Evolutionary conservation across 1,140 invertebrate species (phyloP).

Genomic region (Oncopodura yosiiana): DNA sequence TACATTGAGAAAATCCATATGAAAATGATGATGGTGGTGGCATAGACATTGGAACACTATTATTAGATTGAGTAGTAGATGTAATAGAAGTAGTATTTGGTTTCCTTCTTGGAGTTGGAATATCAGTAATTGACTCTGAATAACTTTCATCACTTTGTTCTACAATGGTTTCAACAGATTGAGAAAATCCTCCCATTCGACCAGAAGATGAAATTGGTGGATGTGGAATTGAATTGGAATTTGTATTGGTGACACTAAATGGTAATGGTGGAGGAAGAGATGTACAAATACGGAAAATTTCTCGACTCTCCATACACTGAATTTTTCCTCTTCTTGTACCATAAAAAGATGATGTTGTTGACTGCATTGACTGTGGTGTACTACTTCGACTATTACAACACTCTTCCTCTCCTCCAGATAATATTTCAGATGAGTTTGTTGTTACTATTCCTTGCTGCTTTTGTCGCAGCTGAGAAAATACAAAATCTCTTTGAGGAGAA

Average conservation of each 20-base stretch:
- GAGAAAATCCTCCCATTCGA: neutral
- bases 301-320: constrained; percentile 30
- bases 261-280: neutral
- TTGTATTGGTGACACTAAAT: neutral
- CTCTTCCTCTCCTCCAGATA: too few relatives aligned
- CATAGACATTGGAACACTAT: neutral
- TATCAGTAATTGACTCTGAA: neutral
- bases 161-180: constrained; percentile 25
- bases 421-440: too few relatives aligned
- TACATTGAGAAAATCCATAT: too few relatives aligned
- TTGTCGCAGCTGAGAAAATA: constrained; percentile 14
- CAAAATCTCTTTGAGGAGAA: neutral
- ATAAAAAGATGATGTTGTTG: neutral
- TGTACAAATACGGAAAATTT: constrained; percentile 32
- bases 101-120: neutral
- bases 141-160: constrained; percentile 21
- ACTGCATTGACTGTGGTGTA: neutral
- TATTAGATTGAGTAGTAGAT: neutral
- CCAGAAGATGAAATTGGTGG: neutral
- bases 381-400: too few relatives aligned
- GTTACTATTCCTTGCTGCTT: neutral
- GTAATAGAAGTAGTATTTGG: neutral
- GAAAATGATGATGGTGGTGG: constrained; percentile 8
- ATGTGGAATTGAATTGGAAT: neutral
- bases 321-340: constrained; percentile 9